Conservation (phyloP, 2,888 invertebrate species). For the Endomychus coccineus region DNA sequence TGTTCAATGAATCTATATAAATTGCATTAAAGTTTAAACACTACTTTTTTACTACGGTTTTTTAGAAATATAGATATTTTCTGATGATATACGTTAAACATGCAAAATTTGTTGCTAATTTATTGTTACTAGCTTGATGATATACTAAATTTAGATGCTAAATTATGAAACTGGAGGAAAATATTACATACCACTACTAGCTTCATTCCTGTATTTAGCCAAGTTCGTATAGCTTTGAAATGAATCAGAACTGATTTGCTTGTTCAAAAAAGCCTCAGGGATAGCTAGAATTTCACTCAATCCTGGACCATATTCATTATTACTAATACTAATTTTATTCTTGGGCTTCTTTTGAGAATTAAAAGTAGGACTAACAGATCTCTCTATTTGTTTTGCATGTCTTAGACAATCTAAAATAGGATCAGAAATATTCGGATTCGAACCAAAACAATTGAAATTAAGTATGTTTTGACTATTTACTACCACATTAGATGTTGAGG, state of each 20-base stretch:
- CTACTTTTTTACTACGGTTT: too few relatives aligned
- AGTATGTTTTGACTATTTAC: constrained; percentile 18
- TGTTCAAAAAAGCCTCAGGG: constrained; percentile 39
- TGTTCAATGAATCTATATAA: too few relatives aligned
- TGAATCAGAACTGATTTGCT: constrained; percentile 33
- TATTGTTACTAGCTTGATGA: too few relatives aligned
- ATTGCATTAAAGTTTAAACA: too few relatives aligned
- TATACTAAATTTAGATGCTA: too few relatives aligned
- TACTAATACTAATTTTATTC: constrained; percentile 4
- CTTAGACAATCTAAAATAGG: constrained; percentile 33
- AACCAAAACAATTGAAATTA: constrained; percentile 26
- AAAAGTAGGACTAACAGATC: constrained; percentile 22
- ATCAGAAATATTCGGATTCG: constrained; percentile 30
- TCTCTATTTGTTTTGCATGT: constrained; percentile 22
- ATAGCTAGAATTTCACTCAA: constrained; percentile 39
- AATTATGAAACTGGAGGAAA: too few relatives aligned
- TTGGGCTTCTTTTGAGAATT: constrained; percentile 7
- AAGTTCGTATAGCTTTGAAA: constrained; percentile 27
- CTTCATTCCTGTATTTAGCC: too few relatives aligned
- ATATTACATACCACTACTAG: too few relatives aligned
- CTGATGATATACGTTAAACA: too few relatives aligned
- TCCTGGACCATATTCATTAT: constrained; percentile 24
- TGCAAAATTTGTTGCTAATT: too few relatives aligned
- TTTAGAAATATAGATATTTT: too few relatives aligned
- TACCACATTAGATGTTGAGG: background rate